phyloP scores from a whole-genome alignment of 1,140 invertebrate genomes.

The Colletes gigas region DNA sequence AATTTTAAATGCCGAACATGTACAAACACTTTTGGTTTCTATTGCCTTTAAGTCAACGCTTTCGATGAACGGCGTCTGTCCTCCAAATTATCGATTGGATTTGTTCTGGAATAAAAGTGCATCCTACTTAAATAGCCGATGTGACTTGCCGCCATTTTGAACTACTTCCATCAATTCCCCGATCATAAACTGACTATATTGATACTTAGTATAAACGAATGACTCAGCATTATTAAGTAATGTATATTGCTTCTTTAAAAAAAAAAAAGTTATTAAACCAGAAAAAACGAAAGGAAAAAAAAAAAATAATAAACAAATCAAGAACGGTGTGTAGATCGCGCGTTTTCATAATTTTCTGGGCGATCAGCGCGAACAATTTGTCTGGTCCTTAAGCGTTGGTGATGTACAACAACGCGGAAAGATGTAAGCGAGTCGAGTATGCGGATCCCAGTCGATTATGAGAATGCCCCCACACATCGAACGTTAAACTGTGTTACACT shows the following conservation, averaged over 20 bases:
- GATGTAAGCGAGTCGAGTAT: conserved; percentile 21
- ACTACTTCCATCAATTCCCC: conserved; percentile 81
- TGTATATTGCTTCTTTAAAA: conserved; percentile 65
- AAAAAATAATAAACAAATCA: background rate
- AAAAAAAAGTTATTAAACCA: background rate
- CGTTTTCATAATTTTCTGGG: conserved; percentile 62
- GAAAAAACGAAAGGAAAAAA: background rate
- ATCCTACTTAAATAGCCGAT: conserved; percentile 66
- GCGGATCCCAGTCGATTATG: conserved; percentile 50
- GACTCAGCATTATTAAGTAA: conserved; percentile 57
- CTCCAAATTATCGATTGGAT: conserved; percentile 66
- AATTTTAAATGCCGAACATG: conserved; percentile 49
- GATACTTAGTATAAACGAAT: conserved; percentile 27
- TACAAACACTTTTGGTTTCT: conserved; percentile 44
- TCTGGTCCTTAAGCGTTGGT: background rate
- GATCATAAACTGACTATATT: conserved; percentile 63
- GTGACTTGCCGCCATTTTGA: conserved; percentile 81
- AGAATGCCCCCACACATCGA: conserved; percentile 51
- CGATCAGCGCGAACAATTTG: conserved; percentile 44
- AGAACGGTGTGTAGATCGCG: background rate
- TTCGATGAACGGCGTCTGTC: conserved; percentile 67
- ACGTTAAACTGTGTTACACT: conserved; percentile 46
- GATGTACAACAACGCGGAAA: conserved; percentile 49
- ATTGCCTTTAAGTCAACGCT: conserved; percentile 54
- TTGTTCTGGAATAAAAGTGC: conserved; percentile 60